phyloP scores from a whole-genome alignment of 2,888 invertebrate species.

The Oscheius sp. region DNA sequence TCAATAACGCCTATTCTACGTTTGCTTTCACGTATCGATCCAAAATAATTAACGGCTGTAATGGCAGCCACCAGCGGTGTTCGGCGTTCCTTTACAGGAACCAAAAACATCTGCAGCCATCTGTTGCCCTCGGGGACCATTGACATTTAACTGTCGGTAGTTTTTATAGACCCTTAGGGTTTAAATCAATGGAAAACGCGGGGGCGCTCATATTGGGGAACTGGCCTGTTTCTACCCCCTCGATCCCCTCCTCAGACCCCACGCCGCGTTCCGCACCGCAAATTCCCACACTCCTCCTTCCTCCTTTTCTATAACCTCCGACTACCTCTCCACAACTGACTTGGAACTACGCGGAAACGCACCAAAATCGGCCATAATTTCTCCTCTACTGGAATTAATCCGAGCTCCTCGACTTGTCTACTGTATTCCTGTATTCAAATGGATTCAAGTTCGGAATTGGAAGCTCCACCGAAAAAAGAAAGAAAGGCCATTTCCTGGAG shows the following conservation, averaged over 20 bases:
- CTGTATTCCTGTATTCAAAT: background rate
- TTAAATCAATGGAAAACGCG: constrained; percentile 15
- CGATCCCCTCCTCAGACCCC: constrained; percentile 15
- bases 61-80: background rate
- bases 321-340: background rate
- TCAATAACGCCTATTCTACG: background rate
- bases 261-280: constrained; percentile 28
- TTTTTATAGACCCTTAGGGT: constrained; percentile 15
- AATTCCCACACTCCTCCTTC: constrained; percentile 19
- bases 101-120: background rate
- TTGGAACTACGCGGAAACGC: background rate
- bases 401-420: background rate
- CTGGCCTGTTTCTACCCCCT: constrained; percentile 8
- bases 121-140: background rate
- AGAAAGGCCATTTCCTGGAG: constrained; percentile 20
- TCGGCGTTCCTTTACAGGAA: background rate
- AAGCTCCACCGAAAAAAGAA: constrained; percentile 26
- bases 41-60: background rate
- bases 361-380: background rate
- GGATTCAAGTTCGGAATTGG: constrained; percentile 1
- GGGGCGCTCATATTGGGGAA: constrained; percentile 28
- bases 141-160: background rate
- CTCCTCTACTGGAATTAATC: background rate
- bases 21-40: background rate
- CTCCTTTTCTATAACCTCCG: background rate